Evolutionary conservation across 2,888 invertebrate genomes (phyloP).

Genomic region (Caenorhabditis doughertyi): DNA sequence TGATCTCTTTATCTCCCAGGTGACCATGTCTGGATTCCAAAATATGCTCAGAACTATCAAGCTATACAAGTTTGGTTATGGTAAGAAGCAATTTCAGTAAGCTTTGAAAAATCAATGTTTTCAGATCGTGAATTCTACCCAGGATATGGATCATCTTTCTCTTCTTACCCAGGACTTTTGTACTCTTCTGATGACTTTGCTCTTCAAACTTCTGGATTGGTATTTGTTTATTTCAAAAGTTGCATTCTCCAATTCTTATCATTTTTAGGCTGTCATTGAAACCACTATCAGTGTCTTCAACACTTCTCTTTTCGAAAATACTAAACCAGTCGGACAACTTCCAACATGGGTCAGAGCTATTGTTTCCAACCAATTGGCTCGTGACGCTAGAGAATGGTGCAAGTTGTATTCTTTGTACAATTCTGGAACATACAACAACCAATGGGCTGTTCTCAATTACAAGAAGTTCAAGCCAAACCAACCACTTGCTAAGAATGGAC

Average conservation of each 20-base stretch:
- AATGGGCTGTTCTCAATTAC: conserved; percentile 91
- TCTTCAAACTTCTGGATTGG: conserved; percentile 79
- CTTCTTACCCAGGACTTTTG: conserved; percentile 83
- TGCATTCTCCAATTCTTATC: not conserved
- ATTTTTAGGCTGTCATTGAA: conserved; percentile 86
- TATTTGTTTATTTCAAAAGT: conserved; percentile 37
- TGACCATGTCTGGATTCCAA: conserved; percentile 82
- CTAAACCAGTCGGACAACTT: conserved; percentile 86
- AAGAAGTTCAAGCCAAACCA: conserved; percentile 86
- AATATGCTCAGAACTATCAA: conserved; percentile 80
- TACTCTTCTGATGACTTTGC: conserved; percentile 83
- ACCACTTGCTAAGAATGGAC: conserved; percentile 82
- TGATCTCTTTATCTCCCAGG: conserved; percentile 81
- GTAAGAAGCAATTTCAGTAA: conserved; percentile 52
- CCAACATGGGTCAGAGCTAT: conserved; percentile 88
- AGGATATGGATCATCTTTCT: conserved; percentile 80
- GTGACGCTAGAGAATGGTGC: conserved; percentile 89
- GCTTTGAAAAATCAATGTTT: not conserved
- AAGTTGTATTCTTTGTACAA: conserved; percentile 87
- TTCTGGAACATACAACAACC: conserved; percentile 90
- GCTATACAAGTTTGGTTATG: conserved; percentile 87
- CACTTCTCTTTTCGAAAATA: conserved; percentile 87
- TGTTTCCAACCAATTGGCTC: conserved; percentile 90
- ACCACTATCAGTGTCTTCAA: conserved; percentile 90
- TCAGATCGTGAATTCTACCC: conserved; percentile 83